Evolutionary conservation across 2,113 vertebrate species (phyloP).

Genomic region (Erinaceus europaeus): DNA sequence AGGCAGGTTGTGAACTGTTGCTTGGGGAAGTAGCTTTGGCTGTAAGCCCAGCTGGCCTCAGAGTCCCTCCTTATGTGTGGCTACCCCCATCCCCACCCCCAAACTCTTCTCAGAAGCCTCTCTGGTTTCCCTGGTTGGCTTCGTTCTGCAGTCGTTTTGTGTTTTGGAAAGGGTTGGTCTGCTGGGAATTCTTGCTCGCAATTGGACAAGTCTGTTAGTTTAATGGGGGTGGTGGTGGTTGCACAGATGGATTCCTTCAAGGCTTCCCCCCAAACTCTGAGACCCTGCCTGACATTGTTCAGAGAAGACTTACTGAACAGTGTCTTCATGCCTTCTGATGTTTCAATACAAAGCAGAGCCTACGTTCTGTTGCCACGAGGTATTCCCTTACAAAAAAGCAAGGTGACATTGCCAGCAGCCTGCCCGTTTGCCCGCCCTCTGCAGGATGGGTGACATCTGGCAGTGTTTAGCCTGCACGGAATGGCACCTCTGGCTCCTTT

Average conservation of each 20-base stretch:
- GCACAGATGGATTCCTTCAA: neutral
- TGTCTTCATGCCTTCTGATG: constrained; percentile 25
- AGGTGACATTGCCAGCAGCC: neutral
- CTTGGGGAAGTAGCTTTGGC: neutral
- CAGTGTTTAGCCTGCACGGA: neutral
- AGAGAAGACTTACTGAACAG: constrained; percentile 19
- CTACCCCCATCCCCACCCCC: neutral
- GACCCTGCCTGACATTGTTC: neutral
- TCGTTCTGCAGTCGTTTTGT: neutral
- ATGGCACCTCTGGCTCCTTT: neutral
- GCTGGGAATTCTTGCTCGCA: neutral
- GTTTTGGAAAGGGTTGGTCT: neutral
- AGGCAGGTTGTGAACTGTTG: neutral
- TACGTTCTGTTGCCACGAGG: neutral
- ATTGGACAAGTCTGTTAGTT: neutral
- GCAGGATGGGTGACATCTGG: neutral
- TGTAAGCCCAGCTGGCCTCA: neutral
- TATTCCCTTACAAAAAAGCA: neutral
- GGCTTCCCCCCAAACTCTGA: neutral
- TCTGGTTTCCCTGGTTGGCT: neutral
- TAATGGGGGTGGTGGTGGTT: neutral
- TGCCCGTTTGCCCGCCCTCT: too few species aligned
- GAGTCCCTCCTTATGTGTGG: fast-evolving
- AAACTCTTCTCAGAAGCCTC: neutral
- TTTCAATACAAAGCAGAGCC: neutral